Evolutionary conservation across 1,140 invertebrate genomes (phyloP).

Genomic region (Drosophila jambulina): DNA sequence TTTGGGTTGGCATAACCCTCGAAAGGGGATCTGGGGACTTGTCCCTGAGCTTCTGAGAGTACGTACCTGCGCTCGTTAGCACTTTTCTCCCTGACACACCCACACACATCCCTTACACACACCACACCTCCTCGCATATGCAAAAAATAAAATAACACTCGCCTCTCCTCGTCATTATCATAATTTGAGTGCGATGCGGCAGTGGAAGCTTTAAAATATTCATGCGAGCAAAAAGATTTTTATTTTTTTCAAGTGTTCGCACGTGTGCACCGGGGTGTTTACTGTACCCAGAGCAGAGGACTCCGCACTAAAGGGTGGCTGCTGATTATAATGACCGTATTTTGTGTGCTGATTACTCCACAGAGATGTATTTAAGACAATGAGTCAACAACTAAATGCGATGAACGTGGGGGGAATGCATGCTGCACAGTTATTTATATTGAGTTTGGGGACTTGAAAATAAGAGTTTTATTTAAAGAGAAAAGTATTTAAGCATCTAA

Average conservation of each 20-base stretch:
- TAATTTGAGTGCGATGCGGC: constrained; percentile 73
- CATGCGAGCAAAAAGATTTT: constrained; percentile 67
- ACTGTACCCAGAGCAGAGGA: constrained; percentile 26
- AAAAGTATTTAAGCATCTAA: background rate
- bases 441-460: background rate
- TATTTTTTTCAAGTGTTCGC: constrained; percentile 56
- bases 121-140: constrained; percentile 6
- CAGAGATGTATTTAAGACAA: constrained; percentile 26
- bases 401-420: background rate
- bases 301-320: background rate
- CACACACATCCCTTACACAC: constrained; percentile 1
- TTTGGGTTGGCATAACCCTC: constrained; percentile 24
- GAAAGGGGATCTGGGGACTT: constrained; percentile 32
- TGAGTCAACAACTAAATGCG: constrained; percentile 24
- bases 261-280: constrained; percentile 64
- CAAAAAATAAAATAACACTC: constrained; percentile 56
- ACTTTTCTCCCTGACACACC: constrained; percentile 16
- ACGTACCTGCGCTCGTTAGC: constrained; percentile 73
- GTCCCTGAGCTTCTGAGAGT: constrained; percentile 51
- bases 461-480: background rate
- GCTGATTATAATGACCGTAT: constrained; percentile 62
- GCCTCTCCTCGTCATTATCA: constrained; percentile 71
- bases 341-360: constrained; percentile 53
- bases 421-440: background rate
- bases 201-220: constrained; percentile 76